Evolutionary conservation across 2,797 vertebrate genomes (phyloP).

Genomic region (Tapirus indicus): DNA sequence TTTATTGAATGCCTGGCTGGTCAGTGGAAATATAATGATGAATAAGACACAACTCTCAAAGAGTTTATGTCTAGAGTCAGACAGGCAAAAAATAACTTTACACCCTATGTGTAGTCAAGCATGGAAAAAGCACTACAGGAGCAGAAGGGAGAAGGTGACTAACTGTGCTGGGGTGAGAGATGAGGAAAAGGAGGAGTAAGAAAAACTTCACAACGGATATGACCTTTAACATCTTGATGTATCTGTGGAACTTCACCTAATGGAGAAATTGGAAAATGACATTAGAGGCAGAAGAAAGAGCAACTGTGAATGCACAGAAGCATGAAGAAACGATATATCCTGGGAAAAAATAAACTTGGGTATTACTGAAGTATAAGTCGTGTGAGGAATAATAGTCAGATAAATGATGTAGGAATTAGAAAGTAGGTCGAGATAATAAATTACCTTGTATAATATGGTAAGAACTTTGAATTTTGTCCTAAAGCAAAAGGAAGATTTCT

Average conservation of each 20-base stretch:
- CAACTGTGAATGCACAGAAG: background rate
- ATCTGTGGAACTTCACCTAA: background rate
- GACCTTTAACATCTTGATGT: background rate
- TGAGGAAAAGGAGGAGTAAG: background rate
- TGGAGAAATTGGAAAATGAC: background rate
- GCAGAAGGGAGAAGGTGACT: background rate
- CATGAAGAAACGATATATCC: background rate
- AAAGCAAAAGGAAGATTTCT: constrained; percentile 15
- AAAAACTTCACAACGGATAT: background rate
- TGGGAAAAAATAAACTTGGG: background rate
- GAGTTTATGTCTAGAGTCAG: background rate
- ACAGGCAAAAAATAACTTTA: background rate
- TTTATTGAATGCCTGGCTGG: background rate
- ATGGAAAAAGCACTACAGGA: background rate
- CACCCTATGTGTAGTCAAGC: background rate
- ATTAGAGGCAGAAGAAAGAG: background rate
- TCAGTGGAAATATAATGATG: background rate
- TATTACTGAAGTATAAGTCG: background rate
- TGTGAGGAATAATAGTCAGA: background rate
- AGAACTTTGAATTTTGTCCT: background rate
- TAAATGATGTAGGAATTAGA: background rate
- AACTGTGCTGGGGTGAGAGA: background rate
- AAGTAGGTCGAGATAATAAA: background rate
- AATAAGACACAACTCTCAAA: background rate
- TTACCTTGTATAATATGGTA: background rate